Conservation (phyloP, 2,888 invertebrate genomes). For the Pandemis cinnamomeana region DNA sequence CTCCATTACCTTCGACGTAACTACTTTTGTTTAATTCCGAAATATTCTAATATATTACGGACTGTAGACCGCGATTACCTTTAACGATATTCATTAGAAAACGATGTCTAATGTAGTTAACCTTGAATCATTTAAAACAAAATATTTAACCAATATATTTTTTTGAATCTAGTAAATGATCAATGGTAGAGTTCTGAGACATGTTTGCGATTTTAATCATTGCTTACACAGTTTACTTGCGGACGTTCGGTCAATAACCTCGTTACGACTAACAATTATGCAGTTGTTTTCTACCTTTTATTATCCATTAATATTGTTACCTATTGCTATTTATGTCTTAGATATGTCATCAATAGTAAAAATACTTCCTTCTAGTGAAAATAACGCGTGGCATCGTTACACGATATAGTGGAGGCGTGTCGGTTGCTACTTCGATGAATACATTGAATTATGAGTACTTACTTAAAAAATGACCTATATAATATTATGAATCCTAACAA, state of each 20-base stretch:
- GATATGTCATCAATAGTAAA: too few species aligned
- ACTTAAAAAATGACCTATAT: conserved; percentile 41
- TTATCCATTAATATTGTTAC: not conserved
- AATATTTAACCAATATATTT: not conserved
- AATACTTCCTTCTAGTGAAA: too few species aligned
- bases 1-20: not conserved
- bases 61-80: not conserved
- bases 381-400: too few species aligned
- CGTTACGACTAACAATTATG: conserved; percentile 4
- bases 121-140: too few species aligned
- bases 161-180: conserved; percentile 3
- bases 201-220: conserved; percentile 25
- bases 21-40: not conserved
- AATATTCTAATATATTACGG: not conserved
- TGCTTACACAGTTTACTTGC: conserved; percentile 2
- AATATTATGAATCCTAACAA: conserved; percentile 43
- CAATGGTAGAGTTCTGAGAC: not conserved
- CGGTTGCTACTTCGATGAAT: not conserved
- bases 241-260: conserved; percentile 22
- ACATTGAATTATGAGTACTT: not conserved
- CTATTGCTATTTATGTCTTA: not conserved
- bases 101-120: too few species aligned
- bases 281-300: conserved; percentile 1
- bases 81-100: not conserved
- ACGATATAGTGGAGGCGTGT: not conserved